phyloP scores from a whole-genome alignment of 2,113 vertebrate genomes.

The Hystrix cristata region DNA sequence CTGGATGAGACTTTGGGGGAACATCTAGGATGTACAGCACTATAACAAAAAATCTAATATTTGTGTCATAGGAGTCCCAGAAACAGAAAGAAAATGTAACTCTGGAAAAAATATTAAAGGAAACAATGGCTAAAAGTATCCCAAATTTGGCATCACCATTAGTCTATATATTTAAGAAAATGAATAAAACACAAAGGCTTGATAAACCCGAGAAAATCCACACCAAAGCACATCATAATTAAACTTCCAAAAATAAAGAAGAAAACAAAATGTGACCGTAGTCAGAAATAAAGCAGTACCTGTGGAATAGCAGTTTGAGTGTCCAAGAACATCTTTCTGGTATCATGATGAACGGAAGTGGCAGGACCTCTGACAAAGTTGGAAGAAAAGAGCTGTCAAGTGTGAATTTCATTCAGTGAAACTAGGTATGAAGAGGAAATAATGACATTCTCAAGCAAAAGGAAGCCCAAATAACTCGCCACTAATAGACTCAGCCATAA shows the following conservation, averaged over 20 bases:
- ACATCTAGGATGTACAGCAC: too few species aligned
- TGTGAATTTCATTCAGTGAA: neutral
- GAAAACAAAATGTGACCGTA: too few species aligned
- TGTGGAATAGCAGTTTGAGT: neutral
- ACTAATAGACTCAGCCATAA: neutral
- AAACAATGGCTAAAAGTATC: neutral
- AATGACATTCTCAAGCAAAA: neutral
- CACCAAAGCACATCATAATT: neutral
- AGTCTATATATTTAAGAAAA: neutral
- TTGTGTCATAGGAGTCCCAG: neutral
- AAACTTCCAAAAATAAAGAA: neutral
- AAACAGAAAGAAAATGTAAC: neutral
- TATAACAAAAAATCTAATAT: neutral
- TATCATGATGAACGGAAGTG: neutral
- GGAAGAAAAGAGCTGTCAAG: neutral
- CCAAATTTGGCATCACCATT: neutral
- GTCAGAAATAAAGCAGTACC: neutral
- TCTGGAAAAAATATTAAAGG: neutral
- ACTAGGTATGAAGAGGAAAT: neutral
- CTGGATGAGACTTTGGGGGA: too few species aligned
- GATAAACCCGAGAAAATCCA: neutral
- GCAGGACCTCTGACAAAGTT: neutral
- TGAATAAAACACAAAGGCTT: neutral
- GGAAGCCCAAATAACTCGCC: neutral
- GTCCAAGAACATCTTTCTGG: too few species aligned